These are phyloP conservation scores for Porites cylindrica DNA, from an alignment of 92 coral and sea anemone species.

Conservation along the genomic window DNA sequence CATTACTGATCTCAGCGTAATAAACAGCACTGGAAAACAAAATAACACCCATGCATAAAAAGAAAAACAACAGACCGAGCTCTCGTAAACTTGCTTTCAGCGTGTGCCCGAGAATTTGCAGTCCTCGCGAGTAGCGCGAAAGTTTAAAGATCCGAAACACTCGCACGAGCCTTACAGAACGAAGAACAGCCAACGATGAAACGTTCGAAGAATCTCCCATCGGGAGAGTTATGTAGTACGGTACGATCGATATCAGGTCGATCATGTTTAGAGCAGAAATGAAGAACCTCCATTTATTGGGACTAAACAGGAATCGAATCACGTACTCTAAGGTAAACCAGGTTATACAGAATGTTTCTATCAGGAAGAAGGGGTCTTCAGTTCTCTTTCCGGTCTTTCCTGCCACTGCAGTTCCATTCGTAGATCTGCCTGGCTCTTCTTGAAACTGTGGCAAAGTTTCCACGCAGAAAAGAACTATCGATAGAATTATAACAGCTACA, in stretches of 20 bases:
- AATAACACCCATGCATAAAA: slow-evolving; percentile 95
- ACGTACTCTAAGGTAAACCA: slow-evolving; percentile 95
- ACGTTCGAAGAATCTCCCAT: slow-evolving; percentile 85
- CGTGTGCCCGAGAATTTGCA: slow-evolving; percentile 97
- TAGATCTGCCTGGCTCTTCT: slow-evolving; percentile 22
- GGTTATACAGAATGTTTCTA: slow-evolving; percentile 89
- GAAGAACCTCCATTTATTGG: slow-evolving; percentile 92
- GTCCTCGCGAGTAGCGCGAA: slow-evolving; percentile 97
- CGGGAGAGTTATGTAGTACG: slow-evolving; percentile 88
- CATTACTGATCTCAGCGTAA: slow-evolving; percentile 87
- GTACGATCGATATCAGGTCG: slow-evolving; percentile 91
- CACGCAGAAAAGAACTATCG: slow-evolving; percentile 93
- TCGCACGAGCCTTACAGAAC: slow-evolving; percentile 91
- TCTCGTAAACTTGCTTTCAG: slow-evolving; percentile 97
- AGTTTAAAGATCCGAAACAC: slow-evolving; percentile 97
- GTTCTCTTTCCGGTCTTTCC: slow-evolving; percentile 26
- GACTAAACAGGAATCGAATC: slow-evolving; percentile 82
- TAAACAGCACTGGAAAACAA: slow-evolving; percentile 97
- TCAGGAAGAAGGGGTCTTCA: slow-evolving; percentile 74
- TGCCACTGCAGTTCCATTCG: slow-evolving; percentile 32
- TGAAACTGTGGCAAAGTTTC: slow-evolving; percentile 97
- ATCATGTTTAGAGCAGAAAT: slow-evolving; percentile 91
- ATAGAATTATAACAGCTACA: slow-evolving; percentile 80
- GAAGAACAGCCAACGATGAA: slow-evolving; percentile 91
- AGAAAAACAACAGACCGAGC: slow-evolving; percentile 90